phyloP scores from a whole-genome alignment of 2,797 vertebrate genomes.

The Melanotaenia maccullochi region DNA sequence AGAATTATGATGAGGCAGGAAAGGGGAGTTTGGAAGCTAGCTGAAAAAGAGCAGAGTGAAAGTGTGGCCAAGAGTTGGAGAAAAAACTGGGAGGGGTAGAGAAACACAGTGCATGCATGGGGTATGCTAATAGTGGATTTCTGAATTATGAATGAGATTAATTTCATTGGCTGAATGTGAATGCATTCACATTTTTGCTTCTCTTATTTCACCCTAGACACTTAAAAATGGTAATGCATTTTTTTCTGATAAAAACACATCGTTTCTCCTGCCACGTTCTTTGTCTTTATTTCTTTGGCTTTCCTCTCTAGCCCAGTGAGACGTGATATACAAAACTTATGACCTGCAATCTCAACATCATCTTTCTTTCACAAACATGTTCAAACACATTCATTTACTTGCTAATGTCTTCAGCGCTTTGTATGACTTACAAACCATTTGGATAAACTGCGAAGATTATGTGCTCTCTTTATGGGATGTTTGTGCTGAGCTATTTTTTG shows the following conservation, averaged over 20 bases:
- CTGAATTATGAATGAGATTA: conserved; percentile 83
- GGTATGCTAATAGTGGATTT: conserved; percentile 75
- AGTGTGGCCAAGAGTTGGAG: conserved; percentile 40
- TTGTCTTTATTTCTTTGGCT: conserved; percentile 6
- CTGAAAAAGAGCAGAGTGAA: conserved; percentile 47
- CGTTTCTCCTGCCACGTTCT: background rate
- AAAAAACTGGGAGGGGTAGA: conserved; percentile 29
- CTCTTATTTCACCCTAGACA: conserved; percentile 46
- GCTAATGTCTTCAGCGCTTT: conserved; percentile 67
- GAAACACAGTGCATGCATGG: conserved; percentile 50
- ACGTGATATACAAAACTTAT: conserved; percentile 53
- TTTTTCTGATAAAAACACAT: conserved; percentile 6
- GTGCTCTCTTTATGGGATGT: conserved; percentile 65
- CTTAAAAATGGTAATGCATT: conserved; percentile 64
- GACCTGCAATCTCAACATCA: conserved; percentile 41
- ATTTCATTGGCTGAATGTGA: conserved; percentile 66
- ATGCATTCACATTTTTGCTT: conserved; percentile 55
- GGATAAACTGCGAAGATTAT: conserved; percentile 63
- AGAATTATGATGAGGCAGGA: conserved; percentile 40
- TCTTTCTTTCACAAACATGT: conserved; percentile 41
- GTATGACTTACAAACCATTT: conserved; percentile 61
- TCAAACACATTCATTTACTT: conserved; percentile 51
- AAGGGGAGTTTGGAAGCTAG: conserved; percentile 25
- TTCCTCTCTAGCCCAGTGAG: conserved; percentile 11
- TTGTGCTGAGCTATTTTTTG: conserved; percentile 68